These are phyloP conservation scores for Ophthalmolycus amberensis DNA, from an alignment of 2,113 vertebrate genomes.

Conservation along the genomic window DNA sequence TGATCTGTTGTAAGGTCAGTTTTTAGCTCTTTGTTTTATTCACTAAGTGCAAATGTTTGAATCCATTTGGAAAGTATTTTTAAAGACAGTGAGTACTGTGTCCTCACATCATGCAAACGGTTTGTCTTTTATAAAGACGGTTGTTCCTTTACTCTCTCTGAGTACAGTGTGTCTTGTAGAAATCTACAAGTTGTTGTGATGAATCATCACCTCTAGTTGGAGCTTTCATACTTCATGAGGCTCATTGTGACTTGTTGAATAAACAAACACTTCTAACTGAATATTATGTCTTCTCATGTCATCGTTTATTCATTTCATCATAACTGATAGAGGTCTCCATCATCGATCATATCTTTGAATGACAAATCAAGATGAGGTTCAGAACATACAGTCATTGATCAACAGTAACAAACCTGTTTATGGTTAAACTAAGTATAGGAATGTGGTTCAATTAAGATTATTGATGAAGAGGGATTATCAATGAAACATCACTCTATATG, in stretches of 20 bases:
- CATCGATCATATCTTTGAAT: not conserved
- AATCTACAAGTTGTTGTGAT: slow-evolving; percentile 50
- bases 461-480: not conserved
- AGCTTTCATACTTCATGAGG: not conserved
- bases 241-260: not conserved
- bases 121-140: slow-evolving; percentile 57
- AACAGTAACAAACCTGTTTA: slow-evolving; percentile 19
- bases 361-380: not conserved
- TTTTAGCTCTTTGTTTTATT: not conserved
- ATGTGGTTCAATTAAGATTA: not conserved
- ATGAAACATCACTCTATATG: not conserved
- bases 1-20: slow-evolving; percentile 39
- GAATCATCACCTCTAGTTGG: not conserved
- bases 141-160: slow-evolving; percentile 32
- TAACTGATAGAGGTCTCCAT: not conserved
- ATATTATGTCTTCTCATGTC: not conserved
- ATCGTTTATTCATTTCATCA: not conserved
- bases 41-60: not conserved
- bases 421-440: not conserved
- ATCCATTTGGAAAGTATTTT: not conserved
- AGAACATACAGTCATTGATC: not conserved
- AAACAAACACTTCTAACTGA: not conserved
- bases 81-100: not conserved
- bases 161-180: slow-evolving; percentile 47
- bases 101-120: not conserved